Base-by-base conservation (phyloP, 2,797 vertebrate species). In the Platyrinchus mystaceus region DNA sequence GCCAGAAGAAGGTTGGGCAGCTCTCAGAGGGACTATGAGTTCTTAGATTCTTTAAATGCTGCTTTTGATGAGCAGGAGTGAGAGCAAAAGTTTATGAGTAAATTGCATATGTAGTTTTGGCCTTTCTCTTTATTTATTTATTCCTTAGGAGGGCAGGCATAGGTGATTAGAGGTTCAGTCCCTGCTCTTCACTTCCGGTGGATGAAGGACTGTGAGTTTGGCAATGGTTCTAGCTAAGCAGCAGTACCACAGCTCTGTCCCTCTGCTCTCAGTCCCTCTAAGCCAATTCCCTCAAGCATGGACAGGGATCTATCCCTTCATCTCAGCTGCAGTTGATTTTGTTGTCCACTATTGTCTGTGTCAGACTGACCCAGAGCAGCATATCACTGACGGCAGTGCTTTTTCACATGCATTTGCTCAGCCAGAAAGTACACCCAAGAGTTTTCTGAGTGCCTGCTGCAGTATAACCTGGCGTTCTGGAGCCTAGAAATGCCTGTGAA, bases 401-500 rank as follows among this genome's bases (percentile, higher is more conserved):
- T 88, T 59, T 88, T 91, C 90, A 76, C 70, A 87, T 58, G 28
- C 74, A 56, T 94, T 93, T 91, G 68, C 69, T 93, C 85, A 90
- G 82, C 75, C 91, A 93, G 87, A 89, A 92, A 87, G 85, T 87
- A 52, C 64, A 82, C 58, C 46, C 94, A 81, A 55, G 84, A 82
- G 64, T 56, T 95, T 90, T 84, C 88, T 93, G 94, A 74, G 82
- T 82, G 67, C 70, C 85, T 89, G 67, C 66, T 97, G 95, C 95
- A 95, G 41, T 86, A 44, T 41, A 89, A 80, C 84, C 93, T 90
- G 70, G 64, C 73, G 50, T 86, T 84, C 50, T 68, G 68, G 91
- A 92, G 95, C 70, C 87, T 92, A 90, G 87, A 96, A 95, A 80
- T 86, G 93, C 90, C 94, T 96, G 95, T 97, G 84, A 95, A 97